phyloP scores from a whole-genome alignment of 35 echinoderm and acorn worm genomes.

The Heliocidaris erythrogramma region DNA sequence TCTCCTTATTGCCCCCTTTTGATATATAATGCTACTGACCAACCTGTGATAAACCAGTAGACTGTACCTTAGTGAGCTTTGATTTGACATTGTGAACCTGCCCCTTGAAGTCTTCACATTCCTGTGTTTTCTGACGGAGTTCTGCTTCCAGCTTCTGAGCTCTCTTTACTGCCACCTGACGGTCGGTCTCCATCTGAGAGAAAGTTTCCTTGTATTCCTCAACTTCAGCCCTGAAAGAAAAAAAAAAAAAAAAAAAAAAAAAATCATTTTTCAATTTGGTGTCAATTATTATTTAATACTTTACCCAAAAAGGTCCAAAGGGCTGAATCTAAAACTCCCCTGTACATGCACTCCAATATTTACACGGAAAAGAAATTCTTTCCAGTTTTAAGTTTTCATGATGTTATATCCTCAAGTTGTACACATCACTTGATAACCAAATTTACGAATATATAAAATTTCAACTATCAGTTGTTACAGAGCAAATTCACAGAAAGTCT shows the following conservation, averaged over 20 bases:
- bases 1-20: background rate
- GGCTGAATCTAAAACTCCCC: no score
- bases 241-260: background rate
- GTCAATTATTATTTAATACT: background rate
- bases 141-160: constrained; percentile 68
- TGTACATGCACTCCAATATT: background rate
- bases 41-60: background rate
- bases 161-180: constrained; percentile 63
- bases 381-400: no score
- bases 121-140: constrained; percentile 47
- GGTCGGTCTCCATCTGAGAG: constrained; percentile 76
- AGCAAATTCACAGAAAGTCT: no score
- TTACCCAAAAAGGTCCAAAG: background rate
- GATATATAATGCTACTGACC: background rate
- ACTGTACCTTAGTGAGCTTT: constrained; percentile 64
- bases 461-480: no score
- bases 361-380: no score
- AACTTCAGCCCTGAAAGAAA: constrained; percentile 59
- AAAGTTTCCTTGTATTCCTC: constrained; percentile 65
- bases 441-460: no score
- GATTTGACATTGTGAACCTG: constrained; percentile 55
- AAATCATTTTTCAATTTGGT: background rate
- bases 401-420: no score
- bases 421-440: no score
- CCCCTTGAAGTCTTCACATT: constrained; percentile 53